Evolutionary conservation across 2,797 vertebrate species (phyloP), one percentile per base, ranked within the genome.

Genomic region (Odontamblyopus lacepedii): DNA sequence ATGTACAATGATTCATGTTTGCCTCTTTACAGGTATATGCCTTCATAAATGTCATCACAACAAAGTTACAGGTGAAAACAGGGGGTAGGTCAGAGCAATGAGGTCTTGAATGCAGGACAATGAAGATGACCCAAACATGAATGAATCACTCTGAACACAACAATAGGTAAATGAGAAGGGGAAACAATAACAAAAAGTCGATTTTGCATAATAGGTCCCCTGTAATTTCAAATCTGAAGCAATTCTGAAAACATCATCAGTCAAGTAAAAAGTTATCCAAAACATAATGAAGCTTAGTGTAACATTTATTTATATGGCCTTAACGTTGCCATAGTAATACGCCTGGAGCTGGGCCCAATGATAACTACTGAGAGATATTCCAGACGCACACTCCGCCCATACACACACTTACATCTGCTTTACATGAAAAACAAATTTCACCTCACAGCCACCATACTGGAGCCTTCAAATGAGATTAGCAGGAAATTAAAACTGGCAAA

Each of bases 401-500:
- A 75, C 63, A 38, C 65, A 57, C 3, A 32, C 41, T 73, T 56
- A 57, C 71, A 0, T 59, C 27, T 35, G 27, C 66, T 82, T 72
- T 82, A 80, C 69, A 73, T 75, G 60, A 76, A 63, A 63, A 63
- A 63, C 70, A 71, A 76, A 74, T 66, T 78, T 1, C 19, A 27
- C 51, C 50, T 18, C 65, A 5, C 68, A 2, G 53, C 32, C 4
- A 67, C 30, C 67, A 19, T 67, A 35, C 26, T 6, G 16, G 35
- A 44, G 48, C 27, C 63, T 68, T 74, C 51, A 74, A 56, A 74
- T 64, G 53, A 71, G 65, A 75, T 83, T 69, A 66, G 78, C 70
- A 82, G 70, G 76, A 83, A 84, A 91, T 87, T 75, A 77, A 85
- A 83, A 80, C 48, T 67, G 66, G 48, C 73, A 77, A 78, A 63